A percentile compares a stretch with the other conserved stretches of the same genome.
phyloP scores from a whole-genome alignment of 2,113 vertebrate species.

The Rafetus swinhoei region DNA sequence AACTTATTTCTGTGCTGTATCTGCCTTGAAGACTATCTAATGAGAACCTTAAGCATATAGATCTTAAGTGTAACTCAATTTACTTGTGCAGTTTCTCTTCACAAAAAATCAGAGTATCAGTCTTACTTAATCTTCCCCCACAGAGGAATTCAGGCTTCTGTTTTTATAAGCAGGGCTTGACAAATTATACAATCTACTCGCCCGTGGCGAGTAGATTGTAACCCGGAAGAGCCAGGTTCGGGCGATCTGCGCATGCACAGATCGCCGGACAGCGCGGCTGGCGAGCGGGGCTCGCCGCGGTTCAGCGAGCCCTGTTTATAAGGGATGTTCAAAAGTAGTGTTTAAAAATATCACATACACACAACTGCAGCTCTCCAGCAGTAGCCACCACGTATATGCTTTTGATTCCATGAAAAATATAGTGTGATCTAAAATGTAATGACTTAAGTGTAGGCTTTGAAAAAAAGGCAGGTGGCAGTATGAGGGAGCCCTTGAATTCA shows the following conservation, averaged over 20 bases:
- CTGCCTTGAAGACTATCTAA: not conserved
- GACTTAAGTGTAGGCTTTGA: not conserved
- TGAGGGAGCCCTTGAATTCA: not conserved
- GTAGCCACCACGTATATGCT: not conserved
- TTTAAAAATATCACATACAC: rapidly evolving
- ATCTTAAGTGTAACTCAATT: not conserved
- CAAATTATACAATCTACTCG: too few species aligned
- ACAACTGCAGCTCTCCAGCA: not conserved
- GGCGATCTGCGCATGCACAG: too few species aligned
- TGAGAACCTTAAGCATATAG: not conserved
- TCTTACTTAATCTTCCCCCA: not conserved
- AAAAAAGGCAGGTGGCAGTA: not conserved
- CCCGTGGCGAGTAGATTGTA: too few species aligned
- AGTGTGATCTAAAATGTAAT: not conserved
- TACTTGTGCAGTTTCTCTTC: not conserved
- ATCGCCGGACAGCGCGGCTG: too few species aligned
- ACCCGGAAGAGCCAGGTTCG: too few species aligned
- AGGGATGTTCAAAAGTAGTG: not conserved
- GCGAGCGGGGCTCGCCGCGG: too few species aligned
- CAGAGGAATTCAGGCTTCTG: not conserved
- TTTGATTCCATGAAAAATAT: not conserved
- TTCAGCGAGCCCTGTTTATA: too few species aligned
- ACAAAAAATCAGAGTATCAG: not conserved
- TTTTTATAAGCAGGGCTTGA: constrained; percentile 10
- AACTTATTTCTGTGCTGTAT: constrained; percentile 1